phyloP scores from a whole-genome alignment of 2,113 vertebrate genomes.

The Eurystomus gularis region DNA sequence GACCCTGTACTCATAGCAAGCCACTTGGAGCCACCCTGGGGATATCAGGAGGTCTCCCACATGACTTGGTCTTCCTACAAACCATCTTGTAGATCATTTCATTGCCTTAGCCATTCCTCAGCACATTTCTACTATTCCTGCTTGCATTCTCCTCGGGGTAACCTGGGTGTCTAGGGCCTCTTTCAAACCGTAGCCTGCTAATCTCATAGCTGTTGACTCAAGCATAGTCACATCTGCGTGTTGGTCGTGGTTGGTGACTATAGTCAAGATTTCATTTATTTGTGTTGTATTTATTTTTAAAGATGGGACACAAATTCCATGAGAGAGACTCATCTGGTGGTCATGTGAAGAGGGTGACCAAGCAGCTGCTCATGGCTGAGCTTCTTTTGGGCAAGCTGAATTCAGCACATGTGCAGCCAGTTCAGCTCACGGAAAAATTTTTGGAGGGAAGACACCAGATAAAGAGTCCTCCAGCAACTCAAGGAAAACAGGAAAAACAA shows the following conservation, averaged over 20 bases:
- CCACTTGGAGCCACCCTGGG: background rate
- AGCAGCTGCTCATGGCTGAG: background rate
- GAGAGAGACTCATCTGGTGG: conserved; percentile 11
- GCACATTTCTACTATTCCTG: background rate
- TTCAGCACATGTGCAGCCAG: background rate
- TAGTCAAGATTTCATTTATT: background rate
- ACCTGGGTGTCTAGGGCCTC: background rate
- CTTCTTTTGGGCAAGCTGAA: background rate
- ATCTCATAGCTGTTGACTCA: conserved; percentile 34
- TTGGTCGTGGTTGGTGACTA: background rate
- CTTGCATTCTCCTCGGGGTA: background rate
- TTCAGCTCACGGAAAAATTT: background rate
- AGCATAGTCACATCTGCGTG: background rate
- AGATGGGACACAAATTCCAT: conserved; percentile 54
- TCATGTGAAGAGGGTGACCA: conserved; percentile 35
- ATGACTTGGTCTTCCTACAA: background rate
- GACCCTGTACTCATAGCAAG: background rate
- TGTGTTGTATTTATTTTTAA: conserved; percentile 31
- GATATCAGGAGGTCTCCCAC: background rate
- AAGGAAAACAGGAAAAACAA: background rate
- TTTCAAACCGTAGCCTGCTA: background rate
- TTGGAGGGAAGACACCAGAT: background rate
- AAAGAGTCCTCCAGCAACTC: background rate
- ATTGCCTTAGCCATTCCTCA: background rate
- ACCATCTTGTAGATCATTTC: background rate